phyloP scores from a whole-genome alignment of 2,888 invertebrate species.

The Anodontia alba region DNA sequence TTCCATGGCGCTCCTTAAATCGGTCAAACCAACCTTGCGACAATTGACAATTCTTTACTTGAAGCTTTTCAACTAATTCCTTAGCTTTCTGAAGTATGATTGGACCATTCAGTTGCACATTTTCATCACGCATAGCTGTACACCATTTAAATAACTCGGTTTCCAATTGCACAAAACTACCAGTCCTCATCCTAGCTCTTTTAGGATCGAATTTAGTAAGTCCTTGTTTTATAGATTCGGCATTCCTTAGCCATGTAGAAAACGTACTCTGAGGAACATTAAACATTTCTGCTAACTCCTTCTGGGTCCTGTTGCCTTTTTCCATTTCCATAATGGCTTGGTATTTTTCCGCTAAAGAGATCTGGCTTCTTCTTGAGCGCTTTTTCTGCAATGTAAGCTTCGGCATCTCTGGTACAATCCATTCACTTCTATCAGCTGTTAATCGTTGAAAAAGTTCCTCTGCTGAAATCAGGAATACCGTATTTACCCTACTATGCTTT shows the following conservation, averaged over 20 bases:
- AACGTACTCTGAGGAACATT: neutral
- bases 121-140: neutral
- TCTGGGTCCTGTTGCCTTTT: neutral
- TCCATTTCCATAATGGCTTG: neutral
- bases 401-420: no score
- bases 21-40: neutral
- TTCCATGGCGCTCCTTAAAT: neutral
- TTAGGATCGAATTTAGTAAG: neutral
- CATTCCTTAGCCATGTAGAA: neutral
- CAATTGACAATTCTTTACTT: neutral
- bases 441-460: no score
- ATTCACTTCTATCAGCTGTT: no score
- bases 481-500: no score
- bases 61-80: neutral
- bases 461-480: no score
- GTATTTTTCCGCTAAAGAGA: neutral
- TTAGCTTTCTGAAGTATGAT: neutral
- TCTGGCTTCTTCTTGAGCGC: neutral
- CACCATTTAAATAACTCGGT: neutral
- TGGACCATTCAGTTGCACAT: neutral
- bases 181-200: neutral
- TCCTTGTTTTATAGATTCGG: neutral
- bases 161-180: neutral
- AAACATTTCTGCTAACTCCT: neutral
- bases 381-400: no score